Conservation (phyloP, 2,797 vertebrate species). For the Petrocephalus schoutedeni region DNA sequence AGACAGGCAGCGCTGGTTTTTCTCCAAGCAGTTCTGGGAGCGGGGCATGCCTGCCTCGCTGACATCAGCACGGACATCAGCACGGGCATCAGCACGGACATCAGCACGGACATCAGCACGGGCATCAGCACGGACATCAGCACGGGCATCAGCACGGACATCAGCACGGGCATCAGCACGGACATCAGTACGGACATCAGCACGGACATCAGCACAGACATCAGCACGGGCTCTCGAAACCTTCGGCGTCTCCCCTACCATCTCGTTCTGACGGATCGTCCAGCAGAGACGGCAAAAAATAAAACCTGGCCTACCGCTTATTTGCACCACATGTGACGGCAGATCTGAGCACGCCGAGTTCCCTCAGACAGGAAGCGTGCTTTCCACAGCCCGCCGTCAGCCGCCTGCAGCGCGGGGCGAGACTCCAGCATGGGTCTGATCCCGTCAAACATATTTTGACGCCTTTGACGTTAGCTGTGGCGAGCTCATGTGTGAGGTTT, state of each 20-base stretch:
- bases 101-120: too few relatives aligned
- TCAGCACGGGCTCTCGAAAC: not conserved
- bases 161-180: too few relatives aligned
- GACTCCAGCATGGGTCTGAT: not conserved
- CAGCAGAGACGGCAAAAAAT: not conserved
- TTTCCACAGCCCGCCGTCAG: not conserved
- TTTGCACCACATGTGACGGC: not conserved
- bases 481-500: conserved; percentile 17
- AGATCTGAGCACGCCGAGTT: not conserved
- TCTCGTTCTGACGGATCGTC: not conserved
- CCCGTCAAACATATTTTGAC: not conserved
- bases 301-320: not conserved
- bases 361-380: conserved; percentile 13
- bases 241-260: not conserved
- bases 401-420: not conserved
- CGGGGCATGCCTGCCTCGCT: not conserved
- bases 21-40: not conserved
- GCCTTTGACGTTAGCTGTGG: conserved; percentile 34
- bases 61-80: not conserved
- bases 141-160: not conserved
- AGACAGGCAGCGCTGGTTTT: not conserved
- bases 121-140: not conserved
- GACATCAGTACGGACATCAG: too few relatives aligned
- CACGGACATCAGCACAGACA: not conserved
- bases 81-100: not conserved